A percentile compares a stretch with the other conserved stretches of the same genome.
Conservation (phyloP, 2,797 vertebrate genomes). For the Tokudaia tokunoshimensis region DNA sequence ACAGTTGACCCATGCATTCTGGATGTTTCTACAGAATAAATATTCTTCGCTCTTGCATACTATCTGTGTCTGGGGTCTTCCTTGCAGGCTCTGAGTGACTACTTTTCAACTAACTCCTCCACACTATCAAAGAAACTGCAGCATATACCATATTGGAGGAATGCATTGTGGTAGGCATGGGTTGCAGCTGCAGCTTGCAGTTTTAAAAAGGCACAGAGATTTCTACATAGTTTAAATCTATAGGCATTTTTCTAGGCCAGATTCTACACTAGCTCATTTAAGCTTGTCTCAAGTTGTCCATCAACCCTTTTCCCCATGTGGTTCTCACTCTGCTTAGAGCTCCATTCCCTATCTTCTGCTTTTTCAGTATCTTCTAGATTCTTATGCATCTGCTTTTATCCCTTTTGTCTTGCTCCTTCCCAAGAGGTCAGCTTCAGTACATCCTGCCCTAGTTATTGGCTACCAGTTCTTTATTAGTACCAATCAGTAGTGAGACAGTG, state of each 20-base stretch:
- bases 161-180: neutral
- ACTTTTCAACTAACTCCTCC: neutral
- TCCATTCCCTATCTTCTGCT: too few relatives aligned
- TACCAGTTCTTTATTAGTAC: neutral
- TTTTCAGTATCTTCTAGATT: neutral
- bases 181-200: neutral
- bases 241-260: neutral
- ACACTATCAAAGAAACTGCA: neutral
- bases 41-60: neutral
- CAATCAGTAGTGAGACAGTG: neutral
- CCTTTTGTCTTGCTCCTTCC: fast-evolving
- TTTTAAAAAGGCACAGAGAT: neutral
- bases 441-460: neutral
- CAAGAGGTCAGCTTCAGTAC: neutral
- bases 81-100: neutral
- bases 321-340: neutral
- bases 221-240: neutral
- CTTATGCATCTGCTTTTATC: neutral
- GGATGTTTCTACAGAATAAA: neutral
- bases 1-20: neutral
- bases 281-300: neutral
- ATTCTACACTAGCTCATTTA: neutral
- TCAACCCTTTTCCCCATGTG: neutral
- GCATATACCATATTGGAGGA: neutral
- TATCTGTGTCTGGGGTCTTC: neutral